Conservation (phyloP, 1,140 invertebrate genomes). For the Microplitis mediator region DNA sequence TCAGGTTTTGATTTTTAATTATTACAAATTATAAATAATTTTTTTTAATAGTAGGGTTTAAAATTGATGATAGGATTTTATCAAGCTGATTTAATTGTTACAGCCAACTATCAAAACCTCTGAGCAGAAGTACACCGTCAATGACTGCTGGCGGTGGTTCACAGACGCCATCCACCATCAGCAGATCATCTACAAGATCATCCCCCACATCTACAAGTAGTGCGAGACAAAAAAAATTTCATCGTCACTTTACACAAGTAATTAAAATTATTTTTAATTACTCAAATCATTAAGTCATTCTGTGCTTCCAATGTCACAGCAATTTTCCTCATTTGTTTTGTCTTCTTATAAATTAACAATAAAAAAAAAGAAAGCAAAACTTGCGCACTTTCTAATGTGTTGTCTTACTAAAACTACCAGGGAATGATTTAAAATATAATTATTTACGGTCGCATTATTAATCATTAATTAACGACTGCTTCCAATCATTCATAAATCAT, state of each 20-base stretch:
- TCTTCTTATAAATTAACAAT: no score
- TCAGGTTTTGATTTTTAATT: background rate
- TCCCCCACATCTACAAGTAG: slow-evolving; percentile 52
- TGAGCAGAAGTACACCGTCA: slow-evolving; percentile 56
- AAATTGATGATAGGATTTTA: background rate
- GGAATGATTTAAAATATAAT: no score
- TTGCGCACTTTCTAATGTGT: no score
- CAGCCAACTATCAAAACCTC: slow-evolving; percentile 53
- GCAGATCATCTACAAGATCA: slow-evolving; percentile 52
- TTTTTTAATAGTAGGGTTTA: background rate
- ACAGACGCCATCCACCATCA: slow-evolving; percentile 45
- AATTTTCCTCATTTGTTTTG: no score
- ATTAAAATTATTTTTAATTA: slow-evolving; percentile 7
- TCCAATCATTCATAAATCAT: no score
- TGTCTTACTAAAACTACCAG: no score
- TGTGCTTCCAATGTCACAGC: slow-evolving; percentile 5
- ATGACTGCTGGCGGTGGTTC: slow-evolving; percentile 49
- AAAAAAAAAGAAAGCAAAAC: no score
- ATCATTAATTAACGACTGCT: no score
- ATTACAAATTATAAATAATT: background rate
- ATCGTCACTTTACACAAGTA: slow-evolving; percentile 57
- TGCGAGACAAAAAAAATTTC: slow-evolving; percentile 55
- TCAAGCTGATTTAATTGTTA: slow-evolving; percentile 9
- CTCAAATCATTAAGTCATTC: background rate
- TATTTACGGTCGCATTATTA: no score